Evolutionary conservation across 2,888 invertebrate genomes (phyloP).

Genomic region (Hermaeophaga mercurialis): DNA sequence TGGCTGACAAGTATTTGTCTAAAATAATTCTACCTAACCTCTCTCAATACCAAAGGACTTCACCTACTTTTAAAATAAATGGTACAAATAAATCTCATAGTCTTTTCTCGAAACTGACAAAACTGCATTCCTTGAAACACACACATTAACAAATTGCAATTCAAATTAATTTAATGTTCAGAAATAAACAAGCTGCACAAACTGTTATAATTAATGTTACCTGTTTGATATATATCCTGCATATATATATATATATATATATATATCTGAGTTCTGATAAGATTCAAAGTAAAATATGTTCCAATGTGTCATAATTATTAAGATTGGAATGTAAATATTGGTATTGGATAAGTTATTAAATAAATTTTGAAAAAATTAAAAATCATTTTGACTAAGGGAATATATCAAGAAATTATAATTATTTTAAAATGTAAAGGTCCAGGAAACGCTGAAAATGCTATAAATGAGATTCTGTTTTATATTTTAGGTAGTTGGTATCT

Average conservation of each 20-base stretch:
- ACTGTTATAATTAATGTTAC: conserved; percentile 30
- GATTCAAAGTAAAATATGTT: neutral
- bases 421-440: too few relatives aligned
- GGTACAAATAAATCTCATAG: conserved; percentile 14
- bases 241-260: neutral
- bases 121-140: conserved; percentile 23
- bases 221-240: neutral
- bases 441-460: too few relatives aligned
- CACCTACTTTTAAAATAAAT: conserved; percentile 24
- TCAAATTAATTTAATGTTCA: conserved; percentile 26
- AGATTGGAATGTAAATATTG: too few relatives aligned
- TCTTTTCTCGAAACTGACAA: conserved; percentile 19
- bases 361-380: conserved; percentile 17
- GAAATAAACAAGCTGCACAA: conserved; percentile 32
- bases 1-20: too few relatives aligned
- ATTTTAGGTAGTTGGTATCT: too few relatives aligned
- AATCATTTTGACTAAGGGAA: conserved; percentile 13
- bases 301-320: too few relatives aligned
- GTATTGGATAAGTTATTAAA: conserved; percentile 17
- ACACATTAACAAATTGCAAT: conserved; percentile 30
- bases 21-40: conserved; percentile 12
- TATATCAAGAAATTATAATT: too few relatives aligned
- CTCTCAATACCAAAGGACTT: conserved; percentile 14
- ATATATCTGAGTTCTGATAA: neutral
- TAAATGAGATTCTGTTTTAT: too few relatives aligned